Conservation (phyloP, 1,140 invertebrate species). For the Oryzaephilus surinamensis region DNA sequence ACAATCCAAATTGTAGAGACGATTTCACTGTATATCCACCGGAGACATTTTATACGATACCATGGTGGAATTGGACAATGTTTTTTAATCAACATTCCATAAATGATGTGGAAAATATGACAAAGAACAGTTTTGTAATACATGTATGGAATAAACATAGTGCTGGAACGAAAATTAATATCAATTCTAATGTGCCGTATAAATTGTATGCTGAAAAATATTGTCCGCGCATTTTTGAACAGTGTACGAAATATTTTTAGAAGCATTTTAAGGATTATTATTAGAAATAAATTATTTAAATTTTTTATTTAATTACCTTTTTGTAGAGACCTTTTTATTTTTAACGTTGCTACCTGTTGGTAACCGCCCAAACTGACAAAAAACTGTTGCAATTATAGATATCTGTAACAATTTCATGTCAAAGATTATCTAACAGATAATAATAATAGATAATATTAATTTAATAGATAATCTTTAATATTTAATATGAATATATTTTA, state of each 20-base stretch:
- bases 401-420: no score
- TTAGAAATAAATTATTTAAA: no score
- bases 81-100: slow-evolving; percentile 47
- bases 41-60: slow-evolving; percentile 52
- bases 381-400: no score
- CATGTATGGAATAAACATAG: slow-evolving; percentile 65
- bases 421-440: no score
- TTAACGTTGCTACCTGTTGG: no score
- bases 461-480: no score
- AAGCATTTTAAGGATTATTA: no score
- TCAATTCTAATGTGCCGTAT: slow-evolving; percentile 42
- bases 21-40: slow-evolving; percentile 50
- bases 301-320: no score
- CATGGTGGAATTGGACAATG: slow-evolving; percentile 47
- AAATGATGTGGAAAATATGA: slow-evolving; percentile 38
- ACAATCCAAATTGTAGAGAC: neutral
- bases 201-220: slow-evolving; percentile 44
- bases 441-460: no score
- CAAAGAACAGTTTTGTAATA: slow-evolving; percentile 45
- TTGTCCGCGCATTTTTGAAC: slow-evolving; percentile 43
- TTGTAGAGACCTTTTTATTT: no score
- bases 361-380: no score
- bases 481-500: no score
- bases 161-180: slow-evolving; percentile 34
- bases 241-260: slow-evolving; percentile 34